Conservation (phyloP, 2,888 invertebrate species). For the Pelosia muscerda region DNA sequence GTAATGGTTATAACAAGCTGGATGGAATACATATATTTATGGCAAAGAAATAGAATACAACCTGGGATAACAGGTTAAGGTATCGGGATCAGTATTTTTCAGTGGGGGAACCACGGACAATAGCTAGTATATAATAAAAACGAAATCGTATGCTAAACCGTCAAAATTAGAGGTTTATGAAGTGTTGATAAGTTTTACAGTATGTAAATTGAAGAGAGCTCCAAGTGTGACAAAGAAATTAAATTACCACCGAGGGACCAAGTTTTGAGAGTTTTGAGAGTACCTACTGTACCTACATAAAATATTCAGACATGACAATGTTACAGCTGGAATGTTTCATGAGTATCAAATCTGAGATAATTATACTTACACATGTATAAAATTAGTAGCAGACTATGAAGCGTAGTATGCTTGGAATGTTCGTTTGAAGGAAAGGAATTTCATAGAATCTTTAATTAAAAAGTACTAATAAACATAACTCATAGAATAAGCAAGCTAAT, state of each 20-base stretch:
- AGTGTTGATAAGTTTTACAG: conserved; percentile 25
- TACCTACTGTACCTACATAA: background rate
- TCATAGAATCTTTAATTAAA: too few species aligned
- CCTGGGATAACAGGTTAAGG: background rate
- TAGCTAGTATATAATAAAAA: background rate
- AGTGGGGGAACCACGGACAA: background rate
- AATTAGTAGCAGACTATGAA: background rate
- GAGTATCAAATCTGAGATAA: background rate
- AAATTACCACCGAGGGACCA: conserved; percentile 9
- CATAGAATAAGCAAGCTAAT: too few species aligned
- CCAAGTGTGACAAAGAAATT: conserved; percentile 18
- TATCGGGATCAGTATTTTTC: background rate
- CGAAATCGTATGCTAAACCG: background rate
- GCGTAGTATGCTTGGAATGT: background rate
- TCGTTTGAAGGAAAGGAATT: too few species aligned
- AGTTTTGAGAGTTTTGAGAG: background rate
- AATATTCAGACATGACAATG: conserved; percentile 8
- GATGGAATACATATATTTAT: too few species aligned
- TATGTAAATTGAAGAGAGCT: conserved; percentile 31
- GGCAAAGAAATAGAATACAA: background rate
- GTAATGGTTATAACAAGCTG: too few species aligned
- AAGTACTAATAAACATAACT: too few species aligned
- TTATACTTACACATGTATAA: background rate
- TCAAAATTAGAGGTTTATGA: background rate
- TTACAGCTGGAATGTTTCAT: background rate